Conservation (phyloP, 2,797 vertebrate genomes). For the Austrolebias charrua region DNA sequence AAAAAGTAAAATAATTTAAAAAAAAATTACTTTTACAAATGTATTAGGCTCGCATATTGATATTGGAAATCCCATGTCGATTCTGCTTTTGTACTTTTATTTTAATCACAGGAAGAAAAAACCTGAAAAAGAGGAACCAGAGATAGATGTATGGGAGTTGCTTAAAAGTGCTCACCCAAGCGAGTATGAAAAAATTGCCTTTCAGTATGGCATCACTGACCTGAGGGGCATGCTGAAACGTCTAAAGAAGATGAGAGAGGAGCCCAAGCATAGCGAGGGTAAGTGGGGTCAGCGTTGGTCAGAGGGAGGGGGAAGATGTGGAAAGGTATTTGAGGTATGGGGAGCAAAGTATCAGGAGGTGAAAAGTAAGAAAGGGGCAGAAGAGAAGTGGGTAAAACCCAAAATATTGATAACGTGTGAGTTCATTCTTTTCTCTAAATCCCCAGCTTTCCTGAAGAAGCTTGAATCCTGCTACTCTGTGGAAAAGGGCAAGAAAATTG, state of each 20-base stretch:
- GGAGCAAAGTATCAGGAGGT: conserved; percentile 7
- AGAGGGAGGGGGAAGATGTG: neutral
- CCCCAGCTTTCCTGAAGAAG: conserved; percentile 85
- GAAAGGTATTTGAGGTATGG: neutral
- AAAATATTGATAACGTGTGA: conserved; percentile 6
- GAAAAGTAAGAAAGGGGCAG: conserved; percentile 4
- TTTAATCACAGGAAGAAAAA: conserved; percentile 72
- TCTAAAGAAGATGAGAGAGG: conserved; percentile 87
- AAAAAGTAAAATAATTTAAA: conserved; percentile 80
- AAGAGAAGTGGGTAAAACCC: neutral
- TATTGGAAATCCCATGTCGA: neutral
- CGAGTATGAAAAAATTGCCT: conserved; percentile 91
- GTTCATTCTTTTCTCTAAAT: conserved; percentile 9
- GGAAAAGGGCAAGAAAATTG: conserved; percentile 88
- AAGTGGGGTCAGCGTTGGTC: conserved; percentile 23
- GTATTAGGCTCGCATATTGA: neutral
- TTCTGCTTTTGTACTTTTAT: neutral
- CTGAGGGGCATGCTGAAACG: conserved; percentile 92
- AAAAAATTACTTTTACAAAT: conserved; percentile 5
- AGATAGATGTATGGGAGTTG: conserved; percentile 87
- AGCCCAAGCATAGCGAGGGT: conserved; percentile 82
- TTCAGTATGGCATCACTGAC: conserved; percentile 91
- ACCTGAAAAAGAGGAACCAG: conserved; percentile 63
- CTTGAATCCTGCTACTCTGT: conserved; percentile 88
- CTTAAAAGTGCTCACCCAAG: conserved; percentile 89